Conservation (phyloP, 2,797 vertebrate species). For the Hafferia zeledoni region DNA sequence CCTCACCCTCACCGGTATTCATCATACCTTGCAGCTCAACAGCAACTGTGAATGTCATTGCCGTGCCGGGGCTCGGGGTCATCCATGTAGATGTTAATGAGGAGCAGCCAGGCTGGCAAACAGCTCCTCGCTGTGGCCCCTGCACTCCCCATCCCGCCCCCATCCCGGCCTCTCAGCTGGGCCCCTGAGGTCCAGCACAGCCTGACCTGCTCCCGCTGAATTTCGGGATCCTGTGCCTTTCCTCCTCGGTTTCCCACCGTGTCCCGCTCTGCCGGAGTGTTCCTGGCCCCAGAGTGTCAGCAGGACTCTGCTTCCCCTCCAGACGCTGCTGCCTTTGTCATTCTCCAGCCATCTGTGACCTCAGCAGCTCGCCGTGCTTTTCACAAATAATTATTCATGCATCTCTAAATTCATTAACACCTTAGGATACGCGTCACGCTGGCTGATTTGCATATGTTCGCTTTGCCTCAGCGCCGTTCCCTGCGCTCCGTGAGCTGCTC, state of each 20-base stretch:
- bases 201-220: background rate
- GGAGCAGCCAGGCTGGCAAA: background rate
- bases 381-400: slow-evolving; percentile 50
- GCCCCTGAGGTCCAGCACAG: background rate
- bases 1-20: background rate
- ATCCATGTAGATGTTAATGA: background rate
- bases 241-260: background rate
- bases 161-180: background rate
- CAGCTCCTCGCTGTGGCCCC: background rate
- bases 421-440: background rate
- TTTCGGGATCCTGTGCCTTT: background rate
- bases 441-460: slow-evolving; percentile 35
- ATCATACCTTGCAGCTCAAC: background rate
- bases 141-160: background rate
- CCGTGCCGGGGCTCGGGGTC: background rate
- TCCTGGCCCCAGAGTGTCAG: background rate
- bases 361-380: background rate
- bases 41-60: background rate
- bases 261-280: background rate
- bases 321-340: background rate
- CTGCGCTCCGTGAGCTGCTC: background rate
- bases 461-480: background rate
- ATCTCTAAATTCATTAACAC: slow-evolving; percentile 52
- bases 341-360: slow-evolving; percentile 45
- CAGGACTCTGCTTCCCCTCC: background rate